Evolutionary conservation across 2,797 vertebrate genomes (phyloP).

Genomic region (Lates japonicus): DNA sequence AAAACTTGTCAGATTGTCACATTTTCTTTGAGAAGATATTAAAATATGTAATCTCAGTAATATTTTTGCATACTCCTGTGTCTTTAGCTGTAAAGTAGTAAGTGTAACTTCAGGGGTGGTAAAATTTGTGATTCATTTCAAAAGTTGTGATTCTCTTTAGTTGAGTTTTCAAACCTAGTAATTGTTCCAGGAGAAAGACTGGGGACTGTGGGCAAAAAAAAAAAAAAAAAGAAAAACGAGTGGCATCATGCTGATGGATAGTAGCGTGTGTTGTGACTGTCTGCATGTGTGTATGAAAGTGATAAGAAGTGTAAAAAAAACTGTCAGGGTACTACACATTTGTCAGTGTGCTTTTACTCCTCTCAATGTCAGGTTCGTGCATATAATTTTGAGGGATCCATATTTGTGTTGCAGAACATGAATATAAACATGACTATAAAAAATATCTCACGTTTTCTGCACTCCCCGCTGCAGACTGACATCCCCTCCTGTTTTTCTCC

Average conservation of each 20-base stretch:
- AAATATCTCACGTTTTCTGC: slow-evolving; percentile 45
- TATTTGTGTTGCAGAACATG: slow-evolving; percentile 73
- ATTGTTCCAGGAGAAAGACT: not conserved
- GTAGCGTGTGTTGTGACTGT: slow-evolving; percentile 16
- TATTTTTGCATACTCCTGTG: not conserved
- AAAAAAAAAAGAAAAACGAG: not conserved
- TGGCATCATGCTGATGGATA: slow-evolving; percentile 36
- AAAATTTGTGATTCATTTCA: not conserved
- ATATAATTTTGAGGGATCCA: slow-evolving; percentile 66
- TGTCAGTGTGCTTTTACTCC: slow-evolving; percentile 50
- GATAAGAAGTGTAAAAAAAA: slow-evolving; percentile 25
- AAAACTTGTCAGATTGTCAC: slow-evolving; percentile 3
- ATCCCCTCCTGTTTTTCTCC: slow-evolving; percentile 67
- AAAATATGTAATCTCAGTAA: not conserved
- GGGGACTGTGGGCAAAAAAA: not conserved
- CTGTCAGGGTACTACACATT: slow-evolving; percentile 56
- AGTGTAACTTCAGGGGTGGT: not conserved
- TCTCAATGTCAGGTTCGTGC: slow-evolving; percentile 65
- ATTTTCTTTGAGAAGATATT: not conserved
- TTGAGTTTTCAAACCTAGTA: not conserved
- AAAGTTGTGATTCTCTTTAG: not conserved
- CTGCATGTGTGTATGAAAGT: slow-evolving; percentile 26
- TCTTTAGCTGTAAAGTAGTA: not conserved
- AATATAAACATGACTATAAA: slow-evolving; percentile 82
- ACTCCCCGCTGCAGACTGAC: slow-evolving; percentile 57